Evolutionary conservation across 2,113 vertebrate genomes (phyloP), one percentile per base, ranked within the genome.

Genomic region (Ictalurus punctatus): DNA sequence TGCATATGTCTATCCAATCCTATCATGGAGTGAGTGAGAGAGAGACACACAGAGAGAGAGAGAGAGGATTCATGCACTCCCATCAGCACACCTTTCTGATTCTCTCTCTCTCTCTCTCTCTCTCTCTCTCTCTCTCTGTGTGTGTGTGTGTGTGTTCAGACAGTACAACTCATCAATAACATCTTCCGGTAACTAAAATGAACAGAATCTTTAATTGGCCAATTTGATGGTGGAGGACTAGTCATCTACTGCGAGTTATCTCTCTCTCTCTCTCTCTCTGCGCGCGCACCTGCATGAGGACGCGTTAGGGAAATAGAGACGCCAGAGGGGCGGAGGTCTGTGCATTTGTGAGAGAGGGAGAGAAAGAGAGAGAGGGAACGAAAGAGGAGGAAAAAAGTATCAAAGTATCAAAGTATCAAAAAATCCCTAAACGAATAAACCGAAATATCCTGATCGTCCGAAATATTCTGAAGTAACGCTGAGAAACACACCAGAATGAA

Each of bases 281-380:
- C 34, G 44, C 54, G 67, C 91, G 85, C 89, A 91, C 90, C 90
- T 92, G 90, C 91, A 93, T 82, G 93, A 93, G 94, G 92, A 86
- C 25, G 84, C 69, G 84, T 85, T 81, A 87, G 87, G 93, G 93
- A 94, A 94, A 94, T 92, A 95, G 94, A 95, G 94, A 92, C 92
- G 94, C 92, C 92, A 94, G 94, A 95, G 94, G 94, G 95, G 95
- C 92, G 94, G 95, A 94, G 95, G 95, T 94, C 94, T 93, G 93
- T 94, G 94, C 93, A 88, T 94, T 91, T 93, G 86, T 90, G 92
- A 93, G 90, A 92, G 88, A 85, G 82, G 76, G 65, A 87, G 52
- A 30, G 79, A 69, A 4, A 48, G 34, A 82, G 79, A 81, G 73
- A 82, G 83, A 84, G 73, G 56, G 80, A 80, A 27, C n/a, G 69